Evolutionary conservation across 2,113 vertebrate genomes (phyloP).

Genomic region (Camelus dromedarius): DNA sequence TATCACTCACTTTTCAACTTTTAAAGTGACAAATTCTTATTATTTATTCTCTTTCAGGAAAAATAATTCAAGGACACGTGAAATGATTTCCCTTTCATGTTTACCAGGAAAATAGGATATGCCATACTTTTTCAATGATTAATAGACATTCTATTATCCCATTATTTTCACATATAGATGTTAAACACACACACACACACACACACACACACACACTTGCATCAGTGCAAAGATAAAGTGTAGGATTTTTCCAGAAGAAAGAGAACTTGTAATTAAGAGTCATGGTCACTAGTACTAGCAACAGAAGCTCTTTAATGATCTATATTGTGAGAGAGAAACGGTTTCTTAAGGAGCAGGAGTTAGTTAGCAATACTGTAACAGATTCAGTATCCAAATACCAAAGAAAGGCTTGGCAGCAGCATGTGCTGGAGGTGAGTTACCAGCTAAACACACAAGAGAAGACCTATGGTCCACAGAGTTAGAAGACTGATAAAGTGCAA

Average conservation of each 20-base stretch:
- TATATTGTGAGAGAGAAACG: neutral
- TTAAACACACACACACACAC: neutral
- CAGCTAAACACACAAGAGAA: constrained; percentile 35
- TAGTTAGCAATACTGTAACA: neutral
- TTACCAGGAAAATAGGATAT: neutral
- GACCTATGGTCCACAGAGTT: constrained; percentile 13
- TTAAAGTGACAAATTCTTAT: neutral
- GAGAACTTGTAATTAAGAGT: neutral
- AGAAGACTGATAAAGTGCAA: neutral
- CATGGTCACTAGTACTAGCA: neutral
- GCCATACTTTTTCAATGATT: neutral
- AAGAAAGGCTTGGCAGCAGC: neutral
- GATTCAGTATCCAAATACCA: neutral
- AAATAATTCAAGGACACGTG: neutral
- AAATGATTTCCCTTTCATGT: constrained; percentile 7
- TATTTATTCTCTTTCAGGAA: neutral
- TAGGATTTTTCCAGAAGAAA: neutral
- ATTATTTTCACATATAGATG: neutral
- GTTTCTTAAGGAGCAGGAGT: neutral
- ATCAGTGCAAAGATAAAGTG: neutral
- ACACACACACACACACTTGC: neutral
- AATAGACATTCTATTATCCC: neutral
- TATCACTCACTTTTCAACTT: neutral
- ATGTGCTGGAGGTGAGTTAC: neutral
- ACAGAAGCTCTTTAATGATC: neutral